phyloP scores from a whole-genome alignment of 1,140 invertebrate genomes.

The Rhyzopertha dominica region DNA sequence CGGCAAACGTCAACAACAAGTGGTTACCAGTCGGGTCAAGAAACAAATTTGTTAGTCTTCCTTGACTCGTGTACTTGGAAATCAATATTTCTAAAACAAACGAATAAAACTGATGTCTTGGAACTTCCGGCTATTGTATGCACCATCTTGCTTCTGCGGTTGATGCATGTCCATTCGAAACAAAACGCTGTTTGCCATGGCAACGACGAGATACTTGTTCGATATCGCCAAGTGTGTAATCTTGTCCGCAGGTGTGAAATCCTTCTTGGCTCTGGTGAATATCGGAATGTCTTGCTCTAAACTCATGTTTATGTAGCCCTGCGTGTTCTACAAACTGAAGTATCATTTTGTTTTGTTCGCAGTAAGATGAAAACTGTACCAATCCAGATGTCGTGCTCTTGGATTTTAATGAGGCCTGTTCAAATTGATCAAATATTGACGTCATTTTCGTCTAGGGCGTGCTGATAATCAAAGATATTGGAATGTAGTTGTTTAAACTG shows the following conservation, averaged over 20 bases:
- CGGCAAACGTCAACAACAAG: constrained; percentile 68
- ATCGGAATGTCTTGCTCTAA: constrained; percentile 67
- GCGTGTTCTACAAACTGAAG: constrained; percentile 43
- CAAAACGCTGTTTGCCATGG: constrained; percentile 76
- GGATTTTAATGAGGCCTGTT: constrained; percentile 32
- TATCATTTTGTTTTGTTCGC: constrained; percentile 4
- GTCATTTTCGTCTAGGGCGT: constrained; percentile 26
- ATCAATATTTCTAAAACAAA: constrained; percentile 54
- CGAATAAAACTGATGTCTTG: constrained; percentile 15
- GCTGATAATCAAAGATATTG: not conserved
- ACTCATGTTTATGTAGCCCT: constrained; percentile 65
- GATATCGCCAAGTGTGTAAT: constrained; percentile 76
- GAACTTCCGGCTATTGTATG: no score
- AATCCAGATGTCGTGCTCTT: constrained; percentile 30
- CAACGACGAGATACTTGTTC: constrained; percentile 77
- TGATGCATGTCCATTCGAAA: constrained; percentile 77
- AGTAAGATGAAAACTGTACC: constrained; percentile 21
- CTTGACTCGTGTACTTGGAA: constrained; percentile 56
- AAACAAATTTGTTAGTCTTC: constrained; percentile 68
- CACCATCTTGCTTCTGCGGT: constrained; percentile 75
- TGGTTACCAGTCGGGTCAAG: constrained; percentile 84
- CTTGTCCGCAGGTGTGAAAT: constrained; percentile 67
- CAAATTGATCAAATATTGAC: constrained; percentile 41
- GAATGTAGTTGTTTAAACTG: not conserved
- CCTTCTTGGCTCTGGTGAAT: constrained; percentile 73